Evolutionary conservation across 2,797 vertebrate species (phyloP).

Genomic region (Leuciscus waleckii): DNA sequence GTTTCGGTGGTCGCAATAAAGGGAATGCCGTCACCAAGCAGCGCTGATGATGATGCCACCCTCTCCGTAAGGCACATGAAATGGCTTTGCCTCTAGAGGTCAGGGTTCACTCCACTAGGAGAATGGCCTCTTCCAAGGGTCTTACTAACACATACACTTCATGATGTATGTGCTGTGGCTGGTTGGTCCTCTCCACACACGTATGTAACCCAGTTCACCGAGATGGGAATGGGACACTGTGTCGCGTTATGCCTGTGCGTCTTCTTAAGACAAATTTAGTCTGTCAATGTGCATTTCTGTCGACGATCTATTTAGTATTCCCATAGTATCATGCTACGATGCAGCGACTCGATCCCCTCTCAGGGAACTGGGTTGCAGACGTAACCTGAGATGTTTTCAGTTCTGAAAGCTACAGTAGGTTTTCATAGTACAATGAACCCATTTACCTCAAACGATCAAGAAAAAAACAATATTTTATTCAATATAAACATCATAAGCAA

Average conservation of each 20-base stretch:
- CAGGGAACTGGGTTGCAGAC: neutral
- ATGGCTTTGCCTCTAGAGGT: neutral
- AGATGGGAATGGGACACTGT: neutral
- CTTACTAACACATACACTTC: neutral
- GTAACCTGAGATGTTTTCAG: neutral
- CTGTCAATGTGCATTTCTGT: neutral
- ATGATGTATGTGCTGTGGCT: too few relatives aligned
- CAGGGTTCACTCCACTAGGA: neutral
- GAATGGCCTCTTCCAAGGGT: neutral
- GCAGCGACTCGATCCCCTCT: neutral
- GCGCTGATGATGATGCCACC: neutral
- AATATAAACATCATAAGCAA: neutral
- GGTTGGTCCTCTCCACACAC: too few relatives aligned
- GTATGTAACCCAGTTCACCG: neutral
- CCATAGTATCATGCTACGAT: neutral
- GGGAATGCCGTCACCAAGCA: neutral
- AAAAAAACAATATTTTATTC: neutral
- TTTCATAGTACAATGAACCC: neutral
- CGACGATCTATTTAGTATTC: neutral
- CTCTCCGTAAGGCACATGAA: neutral
- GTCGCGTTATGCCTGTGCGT: neutral
- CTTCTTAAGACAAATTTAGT: neutral
- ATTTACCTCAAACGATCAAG: neutral
- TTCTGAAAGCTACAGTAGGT: neutral
- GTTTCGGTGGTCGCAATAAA: neutral